Evolutionary conservation across 1,140 invertebrate species (phyloP).

Genomic region (Oryctes rhinoceros): DNA sequence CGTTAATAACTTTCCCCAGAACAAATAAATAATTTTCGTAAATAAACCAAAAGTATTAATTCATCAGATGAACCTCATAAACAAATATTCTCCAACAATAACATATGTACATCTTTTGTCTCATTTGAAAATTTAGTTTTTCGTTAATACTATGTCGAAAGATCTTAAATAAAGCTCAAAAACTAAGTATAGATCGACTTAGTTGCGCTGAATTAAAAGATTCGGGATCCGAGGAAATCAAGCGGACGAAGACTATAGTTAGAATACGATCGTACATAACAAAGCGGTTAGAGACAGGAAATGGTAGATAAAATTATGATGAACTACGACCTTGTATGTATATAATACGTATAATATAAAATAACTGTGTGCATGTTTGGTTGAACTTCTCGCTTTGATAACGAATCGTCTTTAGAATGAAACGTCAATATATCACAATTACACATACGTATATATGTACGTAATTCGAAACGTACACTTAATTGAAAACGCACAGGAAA

Average conservation of each 20-base stretch:
- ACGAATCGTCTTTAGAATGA: not conserved
- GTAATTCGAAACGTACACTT: not conserved
- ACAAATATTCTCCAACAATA: too few relatives aligned
- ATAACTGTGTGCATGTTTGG: slow-evolving; percentile 9
- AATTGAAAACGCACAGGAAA: slow-evolving; percentile 32
- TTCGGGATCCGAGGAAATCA: not conserved
- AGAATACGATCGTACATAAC: not conserved
- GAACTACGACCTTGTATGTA: slow-evolving; percentile 22
- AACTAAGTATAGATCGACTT: too few relatives aligned
- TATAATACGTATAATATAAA: slow-evolving; percentile 5
- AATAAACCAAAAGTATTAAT: too few relatives aligned
- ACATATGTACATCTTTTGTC: too few relatives aligned
- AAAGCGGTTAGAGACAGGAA: slow-evolving; percentile 11
- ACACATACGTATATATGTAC: not conserved
- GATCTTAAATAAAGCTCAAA: too few relatives aligned
- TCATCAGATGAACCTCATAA: too few relatives aligned
- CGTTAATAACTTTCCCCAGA: too few relatives aligned
- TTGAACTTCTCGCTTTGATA: slow-evolving; percentile 15
- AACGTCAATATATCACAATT: not conserved
- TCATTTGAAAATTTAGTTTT: too few relatives aligned
- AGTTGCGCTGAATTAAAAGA: too few relatives aligned
- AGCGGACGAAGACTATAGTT: too few relatives aligned
- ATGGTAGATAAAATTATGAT: slow-evolving; percentile 33
- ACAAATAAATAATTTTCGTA: too few relatives aligned
- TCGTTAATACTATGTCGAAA: too few relatives aligned